phyloP scores from a whole-genome alignment of 2,113 vertebrate species.

The Eonycteris spelaea region DNA sequence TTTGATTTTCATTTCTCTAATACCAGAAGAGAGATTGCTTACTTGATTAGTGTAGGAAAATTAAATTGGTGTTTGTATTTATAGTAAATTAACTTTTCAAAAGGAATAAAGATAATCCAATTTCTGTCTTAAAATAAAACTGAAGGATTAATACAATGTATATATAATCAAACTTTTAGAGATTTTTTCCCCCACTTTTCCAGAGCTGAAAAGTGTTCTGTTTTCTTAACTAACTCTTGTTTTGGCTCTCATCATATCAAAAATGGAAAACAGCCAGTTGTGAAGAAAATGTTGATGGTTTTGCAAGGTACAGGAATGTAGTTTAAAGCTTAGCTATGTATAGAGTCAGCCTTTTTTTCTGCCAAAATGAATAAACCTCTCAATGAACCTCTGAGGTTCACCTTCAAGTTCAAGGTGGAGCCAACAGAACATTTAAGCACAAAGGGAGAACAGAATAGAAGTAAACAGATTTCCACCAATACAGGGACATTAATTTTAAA shows the following conservation, averaged over 20 bases:
- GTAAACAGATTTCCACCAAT: conserved; percentile 33
- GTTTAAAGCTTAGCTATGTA: conserved; percentile 50
- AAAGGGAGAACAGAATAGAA: conserved; percentile 15
- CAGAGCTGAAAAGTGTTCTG: conserved; percentile 12
- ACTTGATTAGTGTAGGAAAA: neutral
- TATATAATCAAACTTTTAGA: neutral
- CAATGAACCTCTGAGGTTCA: conserved; percentile 61
- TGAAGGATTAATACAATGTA: neutral
- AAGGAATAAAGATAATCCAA: conserved; percentile 29
- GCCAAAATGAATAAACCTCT: conserved; percentile 73
- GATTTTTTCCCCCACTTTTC: neutral
- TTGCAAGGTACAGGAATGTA: conserved; percentile 57
- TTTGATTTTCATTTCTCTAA: conserved; percentile 41
- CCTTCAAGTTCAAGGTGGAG: conserved; percentile 49
- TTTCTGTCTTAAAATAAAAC: neutral
- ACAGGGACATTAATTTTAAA: conserved; percentile 47
- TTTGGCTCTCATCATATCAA: conserved; percentile 53
- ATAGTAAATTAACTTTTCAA: neutral
- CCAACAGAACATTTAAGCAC: conserved; percentile 52
- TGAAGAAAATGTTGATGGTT: conserved; percentile 52
- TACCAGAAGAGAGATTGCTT: neutral
- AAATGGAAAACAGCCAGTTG: conserved; percentile 63
- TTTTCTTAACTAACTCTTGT: conserved; percentile 20
- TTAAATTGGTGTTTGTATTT: neutral
- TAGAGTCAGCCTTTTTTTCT: conserved; percentile 58